Base-by-base conservation (phyloP, 1,140 invertebrate species). In the Pararge aegeria region DNA sequence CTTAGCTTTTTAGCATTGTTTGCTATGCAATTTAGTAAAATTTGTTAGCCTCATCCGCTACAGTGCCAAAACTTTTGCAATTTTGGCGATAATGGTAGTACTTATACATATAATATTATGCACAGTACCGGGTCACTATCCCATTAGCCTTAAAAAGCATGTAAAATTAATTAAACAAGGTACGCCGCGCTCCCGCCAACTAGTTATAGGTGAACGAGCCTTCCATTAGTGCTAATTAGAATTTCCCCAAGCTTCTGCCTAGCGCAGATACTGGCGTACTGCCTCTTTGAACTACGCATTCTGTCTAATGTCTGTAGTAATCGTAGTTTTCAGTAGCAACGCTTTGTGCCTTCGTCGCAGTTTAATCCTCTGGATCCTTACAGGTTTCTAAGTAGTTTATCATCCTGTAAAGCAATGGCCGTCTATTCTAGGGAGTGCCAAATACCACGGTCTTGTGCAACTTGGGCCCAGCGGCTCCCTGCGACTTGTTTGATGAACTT, bases 211-310 rank as follows among this genome's bases (percentile, higher is more conserved):
- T 77, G 74, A 76, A 70, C 67, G 72, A 77, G 57, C 68, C 63
- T 73, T 80, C 79, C 78, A 84, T 87, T 87, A 87, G 71, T 68
- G 78, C 73, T 84, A 87, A 87, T 87, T 87, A 84, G 72, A 83
- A 81, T 79, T 80, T 80, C 73, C 70, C 66, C 64, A 51, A 42
- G 68, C 68, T 53, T 69, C 59, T 59, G 49, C 49, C 46, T 56
- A 18, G 48, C 30, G 30, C 12, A 34, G 30, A 34, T 34, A 34
- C 30, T 10, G 9, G 30, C 30, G 3, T 34, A 34, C 30, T 34
- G 5, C 38, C 16, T 16, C 38, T 42, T 42, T 42, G 38, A 42
- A 18, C 13, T 9, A 42, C 38, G 38, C 13, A 16, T 42, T 18
- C 38, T 42, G 6, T 42, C 3, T 38, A 13, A 13, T 13, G 13